Evolutionary conservation across 2,888 invertebrate genomes (phyloP).

Genomic region (Latrodectus elegans): DNA sequence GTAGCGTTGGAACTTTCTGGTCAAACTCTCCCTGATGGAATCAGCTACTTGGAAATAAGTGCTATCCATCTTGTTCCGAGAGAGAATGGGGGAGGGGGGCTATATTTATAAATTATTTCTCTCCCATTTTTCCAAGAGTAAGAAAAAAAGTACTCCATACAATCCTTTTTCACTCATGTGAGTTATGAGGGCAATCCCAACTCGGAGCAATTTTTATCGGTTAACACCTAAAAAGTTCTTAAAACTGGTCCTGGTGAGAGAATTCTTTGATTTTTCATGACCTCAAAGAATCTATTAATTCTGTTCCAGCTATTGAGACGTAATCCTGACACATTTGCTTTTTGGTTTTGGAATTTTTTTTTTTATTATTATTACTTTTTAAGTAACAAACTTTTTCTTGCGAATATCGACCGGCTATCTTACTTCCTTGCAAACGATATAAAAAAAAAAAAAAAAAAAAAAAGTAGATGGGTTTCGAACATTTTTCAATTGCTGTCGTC

Average conservation of each 20-base stretch:
- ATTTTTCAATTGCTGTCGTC: conserved; percentile 62
- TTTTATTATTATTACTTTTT: neutral
- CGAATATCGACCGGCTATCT: conserved; percentile 9
- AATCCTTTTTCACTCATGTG: neutral
- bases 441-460: conserved; percentile 14
- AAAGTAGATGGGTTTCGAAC: conserved; percentile 18
- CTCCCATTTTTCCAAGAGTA: neutral
- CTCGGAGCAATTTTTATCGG: neutral
- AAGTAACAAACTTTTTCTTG: conserved; percentile 1
- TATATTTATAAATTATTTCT: conserved; percentile 32
- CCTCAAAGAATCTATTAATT: conserved; percentile 62
- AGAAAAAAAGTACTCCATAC: neutral
- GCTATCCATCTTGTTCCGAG: neutral
- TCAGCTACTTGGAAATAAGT: conserved; percentile 19
- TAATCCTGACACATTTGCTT: conserved; percentile 28
- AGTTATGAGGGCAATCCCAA: neutral
- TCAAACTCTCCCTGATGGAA: neutral
- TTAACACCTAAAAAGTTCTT: neutral
- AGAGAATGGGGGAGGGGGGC: neutral
- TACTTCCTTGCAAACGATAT: conserved; percentile 3
- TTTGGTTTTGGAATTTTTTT: conserved; percentile 7
- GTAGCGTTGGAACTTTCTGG: too few species aligned
- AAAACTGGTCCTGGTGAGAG: neutral
- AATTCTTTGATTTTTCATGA: conserved; percentile 38
- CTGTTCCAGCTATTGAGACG: conserved; percentile 49